Evolutionary conservation across 2,888 invertebrate genomes (phyloP).

Genomic region (Erannis defoliaria): DNA sequence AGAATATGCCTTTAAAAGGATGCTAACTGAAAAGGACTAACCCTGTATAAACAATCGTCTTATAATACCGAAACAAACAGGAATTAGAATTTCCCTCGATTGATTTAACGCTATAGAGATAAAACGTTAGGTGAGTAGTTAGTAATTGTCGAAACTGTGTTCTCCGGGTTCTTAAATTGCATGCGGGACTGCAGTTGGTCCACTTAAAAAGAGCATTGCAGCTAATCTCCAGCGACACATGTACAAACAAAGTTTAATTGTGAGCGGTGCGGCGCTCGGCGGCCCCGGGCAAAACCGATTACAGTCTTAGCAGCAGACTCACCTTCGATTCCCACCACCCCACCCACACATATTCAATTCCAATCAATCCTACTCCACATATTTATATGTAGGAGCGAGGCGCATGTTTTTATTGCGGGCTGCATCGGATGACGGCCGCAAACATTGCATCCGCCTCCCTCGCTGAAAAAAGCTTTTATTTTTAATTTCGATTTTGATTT

Average conservation of each 20-base stretch:
- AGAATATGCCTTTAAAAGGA: no score
- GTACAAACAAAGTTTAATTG: constrained; percentile 87
- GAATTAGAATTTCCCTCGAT: constrained; percentile 8
- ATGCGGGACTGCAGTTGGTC: constrained; percentile 75
- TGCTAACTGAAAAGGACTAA: no score
- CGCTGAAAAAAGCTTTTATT: constrained; percentile 80
- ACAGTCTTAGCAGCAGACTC: constrained; percentile 83
- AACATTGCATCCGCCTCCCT: constrained; percentile 83
- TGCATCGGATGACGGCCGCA: constrained; percentile 85
- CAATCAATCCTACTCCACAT: constrained; percentile 84
- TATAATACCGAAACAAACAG: no score
- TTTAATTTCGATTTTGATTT: constrained; percentile 86
- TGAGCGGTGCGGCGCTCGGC: constrained; percentile 67
- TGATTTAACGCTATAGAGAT: background rate
- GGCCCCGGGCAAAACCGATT: constrained; percentile 84
- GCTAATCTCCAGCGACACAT: constrained; percentile 86
- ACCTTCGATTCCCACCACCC: constrained; percentile 80
- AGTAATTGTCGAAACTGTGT: constrained; percentile 71
- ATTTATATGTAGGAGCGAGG: constrained; percentile 80
- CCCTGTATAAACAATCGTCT: no score
- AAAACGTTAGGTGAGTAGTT: constrained; percentile 32
- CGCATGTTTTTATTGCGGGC: constrained; percentile 83
- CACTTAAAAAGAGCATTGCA: constrained; percentile 85
- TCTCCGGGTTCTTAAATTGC: constrained; percentile 80
- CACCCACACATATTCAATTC: constrained; percentile 82